These are phyloP conservation scores for Ophioninae sp. DNA, from an alignment of 2,888 invertebrate genomes.

Conservation along the genomic window DNA sequence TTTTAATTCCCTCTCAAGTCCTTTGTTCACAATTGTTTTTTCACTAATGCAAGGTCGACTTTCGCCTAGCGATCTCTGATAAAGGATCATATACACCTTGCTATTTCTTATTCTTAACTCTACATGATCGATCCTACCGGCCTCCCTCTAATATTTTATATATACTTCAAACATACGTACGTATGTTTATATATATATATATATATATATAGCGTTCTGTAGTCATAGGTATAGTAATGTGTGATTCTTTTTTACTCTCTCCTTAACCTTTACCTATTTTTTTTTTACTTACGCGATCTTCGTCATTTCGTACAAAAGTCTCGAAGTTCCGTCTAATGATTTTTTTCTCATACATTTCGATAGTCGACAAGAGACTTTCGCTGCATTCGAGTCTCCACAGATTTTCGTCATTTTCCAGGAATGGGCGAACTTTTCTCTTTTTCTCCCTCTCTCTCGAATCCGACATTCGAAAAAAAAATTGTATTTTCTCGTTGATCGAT, in stretches of 20 bases:
- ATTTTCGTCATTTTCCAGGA: conserved; percentile 17
- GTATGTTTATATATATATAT: conserved; percentile 8
- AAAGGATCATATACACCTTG: conserved; percentile 73
- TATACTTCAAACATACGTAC: conserved; percentile 4
- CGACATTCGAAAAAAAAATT: not conserved
- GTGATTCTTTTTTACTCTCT: conserved; percentile 43
- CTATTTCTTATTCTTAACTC: conserved; percentile 65
- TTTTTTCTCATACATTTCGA: not conserved
- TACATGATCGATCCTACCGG: conserved; percentile 51
- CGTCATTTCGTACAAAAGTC: conserved; percentile 17
- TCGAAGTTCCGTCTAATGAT: conserved; percentile 23
- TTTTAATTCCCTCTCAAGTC: not conserved
- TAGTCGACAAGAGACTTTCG: conserved; percentile 40
- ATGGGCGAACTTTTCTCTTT: not conserved
- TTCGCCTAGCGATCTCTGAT: conserved; percentile 66
- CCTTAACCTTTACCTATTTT: conserved; percentile 13
- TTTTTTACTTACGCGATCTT: conserved; percentile 13
- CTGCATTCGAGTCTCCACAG: conserved; percentile 45
- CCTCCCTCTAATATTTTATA: conserved; percentile 28
- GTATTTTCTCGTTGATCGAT: not conserved
- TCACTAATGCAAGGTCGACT: conserved; percentile 51
- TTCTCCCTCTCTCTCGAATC: not conserved
- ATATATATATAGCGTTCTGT: conserved; percentile 56
- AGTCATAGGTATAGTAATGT: conserved; percentile 68
- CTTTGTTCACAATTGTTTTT: conserved; percentile 1